A percentile compares a stretch with the other conserved stretches of the same genome.
phyloP scores from a whole-genome alignment of 2,888 invertebrate species.

The Chymomyza amoena region DNA sequence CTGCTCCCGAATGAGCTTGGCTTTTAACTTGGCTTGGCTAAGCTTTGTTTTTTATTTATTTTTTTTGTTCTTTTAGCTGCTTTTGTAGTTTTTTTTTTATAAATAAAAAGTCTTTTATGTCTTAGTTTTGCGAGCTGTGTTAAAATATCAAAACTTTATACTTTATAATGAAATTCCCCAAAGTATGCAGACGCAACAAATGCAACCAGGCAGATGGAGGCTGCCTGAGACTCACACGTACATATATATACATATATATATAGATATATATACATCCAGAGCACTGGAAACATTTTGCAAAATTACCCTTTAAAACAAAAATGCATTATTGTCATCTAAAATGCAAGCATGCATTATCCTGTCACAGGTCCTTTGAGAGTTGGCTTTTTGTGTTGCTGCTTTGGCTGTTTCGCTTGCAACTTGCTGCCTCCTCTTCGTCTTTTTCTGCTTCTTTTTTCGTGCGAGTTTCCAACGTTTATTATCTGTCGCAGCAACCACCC shows the following conservation, averaged over 20 bases:
- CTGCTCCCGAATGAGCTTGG: not conserved
- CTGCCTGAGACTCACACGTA: not conserved
- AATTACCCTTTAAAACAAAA: conserved; percentile 74
- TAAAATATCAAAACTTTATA: conserved; percentile 47
- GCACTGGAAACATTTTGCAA: conserved; percentile 66
- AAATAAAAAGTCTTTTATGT: conserved; percentile 48
- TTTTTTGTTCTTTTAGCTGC: not conserved
- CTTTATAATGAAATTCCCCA: conserved; percentile 70
- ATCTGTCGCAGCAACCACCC: conserved; percentile 35
- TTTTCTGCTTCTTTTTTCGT: conserved; percentile 10
- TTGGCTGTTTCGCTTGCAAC: conserved; percentile 29
- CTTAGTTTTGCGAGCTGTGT: conserved; percentile 16
- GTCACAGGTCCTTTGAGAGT: conserved; percentile 77
- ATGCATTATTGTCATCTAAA: conserved; percentile 77
- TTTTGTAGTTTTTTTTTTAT: conserved; percentile 9
- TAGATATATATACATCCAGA: not conserved
- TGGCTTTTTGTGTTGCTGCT: conserved; percentile 58
- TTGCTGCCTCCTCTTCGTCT: conserved; percentile 28
- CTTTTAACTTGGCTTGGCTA: not conserved
- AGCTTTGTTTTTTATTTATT: not conserved
- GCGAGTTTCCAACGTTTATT: conserved; percentile 60
- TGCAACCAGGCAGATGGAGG: conserved; percentile 2
- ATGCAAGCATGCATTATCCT: conserved; percentile 78
- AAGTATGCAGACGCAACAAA: conserved; percentile 50
- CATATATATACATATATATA: not conserved